Conservation (phyloP, 2,888 invertebrate genomes). For the Andrena haemorrhoa region DNA sequence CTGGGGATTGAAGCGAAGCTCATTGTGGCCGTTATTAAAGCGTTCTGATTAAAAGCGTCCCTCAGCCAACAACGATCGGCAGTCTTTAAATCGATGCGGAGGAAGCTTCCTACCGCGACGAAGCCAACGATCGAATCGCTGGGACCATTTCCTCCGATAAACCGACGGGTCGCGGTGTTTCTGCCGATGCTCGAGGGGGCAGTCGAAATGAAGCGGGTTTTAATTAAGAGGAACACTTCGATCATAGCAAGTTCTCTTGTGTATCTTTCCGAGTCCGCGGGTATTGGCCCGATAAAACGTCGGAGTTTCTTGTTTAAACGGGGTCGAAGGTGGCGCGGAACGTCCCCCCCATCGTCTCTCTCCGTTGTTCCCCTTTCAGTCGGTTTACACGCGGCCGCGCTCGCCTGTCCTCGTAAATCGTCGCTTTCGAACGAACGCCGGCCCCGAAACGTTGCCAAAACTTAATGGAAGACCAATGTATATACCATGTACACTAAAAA, state of each 20-base stretch:
- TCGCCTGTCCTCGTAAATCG: constrained; percentile 33
- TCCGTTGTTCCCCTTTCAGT: not conserved
- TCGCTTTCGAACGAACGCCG: constrained; percentile 43
- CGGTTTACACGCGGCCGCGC: not conserved
- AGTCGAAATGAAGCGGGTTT: not conserved
- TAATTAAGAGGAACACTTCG: constrained; percentile 20
- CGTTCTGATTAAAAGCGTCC: constrained; percentile 1
- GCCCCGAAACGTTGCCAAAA: constrained; percentile 67
- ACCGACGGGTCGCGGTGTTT: not conserved
- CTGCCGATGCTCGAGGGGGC: no score
- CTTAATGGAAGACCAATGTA: constrained; percentile 77
- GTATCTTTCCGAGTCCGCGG: constrained; percentile 5
- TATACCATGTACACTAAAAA: constrained; percentile 75
- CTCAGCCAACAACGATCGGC: no score
- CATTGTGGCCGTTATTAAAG: not conserved
- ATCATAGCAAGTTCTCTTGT: constrained; percentile 6
- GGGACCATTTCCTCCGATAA: not conserved
- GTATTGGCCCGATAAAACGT: not conserved
- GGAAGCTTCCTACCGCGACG: not conserved
- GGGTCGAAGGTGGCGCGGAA: constrained; percentile 16
- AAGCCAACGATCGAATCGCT: constrained; percentile 3
- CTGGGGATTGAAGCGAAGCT: not conserved
- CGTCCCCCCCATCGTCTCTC: not conserved
- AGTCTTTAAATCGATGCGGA: not conserved
- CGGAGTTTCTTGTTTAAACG: constrained; percentile 20